A percentile compares a stretch with the other conserved stretches of the same genome.
Conservation (phyloP, 1,140 invertebrate species). For the Drosophila athabasca region DNA sequence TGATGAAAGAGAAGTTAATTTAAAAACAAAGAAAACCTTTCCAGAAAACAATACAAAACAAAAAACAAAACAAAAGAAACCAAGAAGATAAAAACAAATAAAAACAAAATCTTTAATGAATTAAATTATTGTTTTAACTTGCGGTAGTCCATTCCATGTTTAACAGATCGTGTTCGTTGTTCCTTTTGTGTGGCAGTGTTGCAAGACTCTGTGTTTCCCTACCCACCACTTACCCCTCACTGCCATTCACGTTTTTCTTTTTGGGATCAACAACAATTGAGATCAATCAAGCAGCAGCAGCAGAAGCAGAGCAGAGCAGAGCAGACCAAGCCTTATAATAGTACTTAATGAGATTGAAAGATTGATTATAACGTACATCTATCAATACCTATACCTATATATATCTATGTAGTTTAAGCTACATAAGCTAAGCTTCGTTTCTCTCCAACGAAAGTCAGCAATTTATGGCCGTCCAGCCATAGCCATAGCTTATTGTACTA, state of each 20-base stretch:
- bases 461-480: constrained; percentile 22
- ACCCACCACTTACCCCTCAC: background rate
- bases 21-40: constrained; percentile 65
- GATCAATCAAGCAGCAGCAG: constrained; percentile 58
- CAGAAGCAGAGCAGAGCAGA: constrained; percentile 45
- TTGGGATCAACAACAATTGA: constrained; percentile 74
- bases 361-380: background rate
- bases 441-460: constrained; percentile 29
- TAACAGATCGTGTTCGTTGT: constrained; percentile 8
- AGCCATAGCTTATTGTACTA: constrained; percentile 29
- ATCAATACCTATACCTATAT: constrained; percentile 21
- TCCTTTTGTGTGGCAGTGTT: constrained; percentile 56
- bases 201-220: constrained; percentile 45
- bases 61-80: constrained; percentile 25
- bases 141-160: constrained; percentile 24
- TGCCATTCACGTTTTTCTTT: constrained; percentile 10
- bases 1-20: constrained; percentile 35
- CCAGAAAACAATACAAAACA: constrained; percentile 56
- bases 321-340: constrained; percentile 42
- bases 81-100: constrained; percentile 62
- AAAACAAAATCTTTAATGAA: constrained; percentile 70
- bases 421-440: constrained; percentile 15
- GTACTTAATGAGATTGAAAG: constrained; percentile 33
- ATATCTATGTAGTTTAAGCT: constrained; percentile 20
- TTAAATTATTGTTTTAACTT: constrained; percentile 66